Conservation (phyloP, 1,140 invertebrate genomes). For the Papilio xuthus region DNA sequence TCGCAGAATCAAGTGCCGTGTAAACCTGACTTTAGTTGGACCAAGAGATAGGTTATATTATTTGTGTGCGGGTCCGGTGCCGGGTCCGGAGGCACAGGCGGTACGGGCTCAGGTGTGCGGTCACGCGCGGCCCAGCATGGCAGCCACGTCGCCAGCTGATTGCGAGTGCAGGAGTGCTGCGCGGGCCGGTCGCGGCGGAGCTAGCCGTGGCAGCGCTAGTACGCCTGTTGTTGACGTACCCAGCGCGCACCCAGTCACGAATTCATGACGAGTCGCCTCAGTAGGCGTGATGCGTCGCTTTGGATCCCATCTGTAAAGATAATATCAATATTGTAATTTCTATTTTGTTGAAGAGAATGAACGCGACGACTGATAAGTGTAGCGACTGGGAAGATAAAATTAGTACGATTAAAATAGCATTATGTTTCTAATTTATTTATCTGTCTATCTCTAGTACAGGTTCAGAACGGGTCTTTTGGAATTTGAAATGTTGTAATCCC, state of each 20-base stretch:
- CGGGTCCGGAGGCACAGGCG: conserved; percentile 51
- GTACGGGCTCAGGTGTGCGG: conserved; percentile 60
- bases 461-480: not conserved
- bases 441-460: not conserved
- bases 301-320: conserved; percentile 92
- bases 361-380: not conserved
- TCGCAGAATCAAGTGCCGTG: not conserved
- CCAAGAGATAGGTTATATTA: not conserved
- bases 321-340: too few relatives aligned
- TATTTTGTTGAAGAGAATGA: too few relatives aligned
- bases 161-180: conserved; percentile 82
- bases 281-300: conserved; percentile 95
- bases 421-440: not conserved
- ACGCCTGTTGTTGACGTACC: conserved; percentile 53
- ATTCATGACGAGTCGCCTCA: conserved; percentile 91
- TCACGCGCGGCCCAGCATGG: conserved; percentile 84
- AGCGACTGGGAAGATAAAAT: too few relatives aligned
- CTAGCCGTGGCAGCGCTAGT: conserved; percentile 60
- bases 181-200: conserved; percentile 62
- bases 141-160: conserved; percentile 83
- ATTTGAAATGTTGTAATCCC: not conserved
- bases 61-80: conserved; percentile 46
- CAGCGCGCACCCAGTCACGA: conserved; percentile 82
- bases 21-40: not conserved
- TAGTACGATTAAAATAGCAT: too few relatives aligned